Base-by-base conservation (phyloP, 2,888 invertebrate genomes). In the Sinhomidia bicolor region DNA sequence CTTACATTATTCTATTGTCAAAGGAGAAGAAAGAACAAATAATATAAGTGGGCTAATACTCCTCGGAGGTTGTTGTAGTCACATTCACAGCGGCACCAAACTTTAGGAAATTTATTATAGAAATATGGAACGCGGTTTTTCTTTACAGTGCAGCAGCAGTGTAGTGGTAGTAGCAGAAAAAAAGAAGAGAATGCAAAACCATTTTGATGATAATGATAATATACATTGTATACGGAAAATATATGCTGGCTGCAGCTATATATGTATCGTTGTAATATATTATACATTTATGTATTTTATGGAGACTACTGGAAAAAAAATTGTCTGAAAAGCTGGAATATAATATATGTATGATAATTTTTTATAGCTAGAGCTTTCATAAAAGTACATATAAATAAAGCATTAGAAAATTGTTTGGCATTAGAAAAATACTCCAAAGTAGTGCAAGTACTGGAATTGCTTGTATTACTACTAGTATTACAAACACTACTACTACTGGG, bases 41-140 rank as follows among this genome's bases (percentile, higher is more conserved):
- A 57, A 57, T 57, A 78, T 32, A 78, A 78, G 78, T 54, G 54
- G 78, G 57, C 57, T 78, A 57, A 78, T 78, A 78, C 29, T 78
- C 51, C 17, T 51, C 12, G 20, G 78, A 57, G 78, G 36, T 29
- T 57, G 36, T 29, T 57, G 20, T 20, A 74, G 74, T 51, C 47
- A 51, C 51, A 26, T 23, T 51, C 47, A 51, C 74, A 51, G 26
- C 44, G 44, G 26, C 44, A 74, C 14, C 47, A 47, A 74, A 74
- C 47, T 51, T 71, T 51, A n/a, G 26, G 3, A 74, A 74, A 74
- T 26, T 74, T 74, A 74, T 51, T 41, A 44, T 68, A 71, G 10
- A 74, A 23, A 74, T 74, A 74, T 47, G 41, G 44, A 17, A 71
- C 20, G 74, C 14, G 74, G 51, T 47, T 71, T 62, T 74, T 26